Evolutionary conservation across 2,888 invertebrate genomes (phyloP), one percentile per base, ranked within the genome.

Genomic region (Meghimatium bilineatum): DNA sequence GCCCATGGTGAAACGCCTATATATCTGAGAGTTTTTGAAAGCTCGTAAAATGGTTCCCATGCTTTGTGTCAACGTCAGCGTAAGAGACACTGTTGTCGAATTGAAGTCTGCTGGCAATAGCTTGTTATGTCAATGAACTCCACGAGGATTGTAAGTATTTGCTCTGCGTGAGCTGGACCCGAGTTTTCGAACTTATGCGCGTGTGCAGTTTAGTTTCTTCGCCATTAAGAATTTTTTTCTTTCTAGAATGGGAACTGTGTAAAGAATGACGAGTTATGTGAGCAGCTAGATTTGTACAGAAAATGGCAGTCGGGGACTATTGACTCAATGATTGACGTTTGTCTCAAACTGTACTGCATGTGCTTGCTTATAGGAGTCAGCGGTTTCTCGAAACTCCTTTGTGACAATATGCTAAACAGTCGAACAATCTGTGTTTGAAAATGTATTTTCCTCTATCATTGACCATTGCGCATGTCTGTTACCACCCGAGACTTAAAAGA

Each of bases 31-130:
- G 72, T 49, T 29, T 72, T 72, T 72, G 72, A 72, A n/a, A 72
- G 72, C 72, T 72, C 72, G 49, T 72, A 72, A 72, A 72, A 72
- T 17, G 26, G 72, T 29, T 44, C 72, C 44, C 17, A 49, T 49
- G 20, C 72, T 49, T 72, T 72, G 72, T 72, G 34, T n/a, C 44
- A 26, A 44, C 49, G 72, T 44, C 72, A 29, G 72, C 17, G 26
- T 49, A 49, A 14, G 44, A 36, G 69, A 67, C 38, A 26, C 8
- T 69, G 69, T 36, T 69, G 69, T 8, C 36, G 69, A 26, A 69
- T 38, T 29, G 23, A 36, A 38, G 69, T 38, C 36, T 69, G 23
- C 23, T 69, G 20, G 23, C 67, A 6, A 34, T 1, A 67, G 6
- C 10, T 20, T 67, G 67, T 67, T 34, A 17, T 34, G 32, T 32